Evolutionary conservation across 2,888 invertebrate species (phyloP), one percentile per base, ranked within the genome.

Genomic region (Camponotus fellah): DNA sequence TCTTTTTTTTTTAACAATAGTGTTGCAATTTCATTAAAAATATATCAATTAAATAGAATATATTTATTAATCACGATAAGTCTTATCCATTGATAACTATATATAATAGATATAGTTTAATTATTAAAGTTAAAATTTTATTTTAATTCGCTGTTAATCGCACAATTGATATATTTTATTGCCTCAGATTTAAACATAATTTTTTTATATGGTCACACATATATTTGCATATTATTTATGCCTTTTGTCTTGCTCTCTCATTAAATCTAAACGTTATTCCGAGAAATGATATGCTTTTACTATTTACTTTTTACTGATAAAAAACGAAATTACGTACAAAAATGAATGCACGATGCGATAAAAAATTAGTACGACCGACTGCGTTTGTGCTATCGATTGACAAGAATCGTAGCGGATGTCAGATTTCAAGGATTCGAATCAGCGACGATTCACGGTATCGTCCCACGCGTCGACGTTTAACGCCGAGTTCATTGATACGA

Each of bases 401-500:
- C 32, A 72, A 60, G 17, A 60, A 79, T 79, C 60, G 46, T 32
- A 12, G 9, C 43, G 40, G n/a, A 80, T 21, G 79, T 46, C 46
- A 60, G 37, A 43, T 72, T 74, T 80, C 60, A 40, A 58, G 69
- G n/a, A 32, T n/a, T 53, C 72, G 79, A 4, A 71, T 71, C 26
- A 37, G 46, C 49, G 37, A 37, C 49, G 71, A 77, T 77, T 77
- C 77, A 77, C 34, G 34, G 32, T 43, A 71, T 77, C 60, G 58
- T 77, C 60, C 74, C 32, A 43, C 79, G 60, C 74, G 34, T 46
- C 46, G 79, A 34, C 89, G 82, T 89, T 83, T 80, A 85, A 87
- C 79, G 79, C 80, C 75, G 85, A 85, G 83, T 89, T 89, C 87
- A 89, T 87, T 82, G 89, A 89, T 89, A 83, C 69, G 82, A 71